Evolutionary conservation across 2,888 invertebrate genomes (phyloP).

Genomic region (Drosophila rellima): DNA sequence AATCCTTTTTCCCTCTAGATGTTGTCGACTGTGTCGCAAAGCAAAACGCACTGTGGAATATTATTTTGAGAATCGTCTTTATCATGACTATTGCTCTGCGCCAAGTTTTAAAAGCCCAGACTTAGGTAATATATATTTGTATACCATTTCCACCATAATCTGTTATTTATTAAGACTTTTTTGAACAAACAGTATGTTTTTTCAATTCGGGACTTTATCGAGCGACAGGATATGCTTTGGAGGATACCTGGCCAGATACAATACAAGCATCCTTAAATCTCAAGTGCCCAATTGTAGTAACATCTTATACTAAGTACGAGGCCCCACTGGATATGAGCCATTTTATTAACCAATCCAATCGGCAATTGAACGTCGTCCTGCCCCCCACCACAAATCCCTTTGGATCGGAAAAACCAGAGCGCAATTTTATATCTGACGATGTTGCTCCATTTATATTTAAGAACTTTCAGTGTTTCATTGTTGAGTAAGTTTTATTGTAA

Average conservation of each 20-base stretch:
- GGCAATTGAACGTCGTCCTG: constrained; percentile 86
- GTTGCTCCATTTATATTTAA: constrained; percentile 90
- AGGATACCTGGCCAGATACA: constrained; percentile 90
- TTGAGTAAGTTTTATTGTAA: constrained; percentile 80
- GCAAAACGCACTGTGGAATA: constrained; percentile 87
- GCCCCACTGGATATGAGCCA: constrained; percentile 88
- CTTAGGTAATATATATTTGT: constrained; percentile 85
- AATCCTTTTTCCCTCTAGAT: constrained; percentile 79
- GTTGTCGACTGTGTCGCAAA: constrained; percentile 87
- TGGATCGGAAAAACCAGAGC: constrained; percentile 89
- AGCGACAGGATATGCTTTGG: constrained; percentile 88
- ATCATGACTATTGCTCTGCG: constrained; percentile 86
- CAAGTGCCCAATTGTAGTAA: constrained; percentile 88
- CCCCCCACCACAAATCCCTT: constrained; percentile 89
- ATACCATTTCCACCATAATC: background rate
- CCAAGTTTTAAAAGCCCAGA: constrained; percentile 87
- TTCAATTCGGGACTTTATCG: constrained; percentile 91
- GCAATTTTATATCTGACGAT: constrained; percentile 91
- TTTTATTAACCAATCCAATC: constrained; percentile 87
- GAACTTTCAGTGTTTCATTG: constrained; percentile 88
- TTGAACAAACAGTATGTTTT: constrained; percentile 87
- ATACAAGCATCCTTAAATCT: constrained; percentile 87
- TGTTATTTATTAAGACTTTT: background rate
- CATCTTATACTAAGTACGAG: constrained; percentile 90
- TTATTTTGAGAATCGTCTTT: constrained; percentile 86